These are phyloP conservation scores for Drosophila auraria DNA, from an alignment of 1,140 invertebrate species.

Conservation along the genomic window DNA sequence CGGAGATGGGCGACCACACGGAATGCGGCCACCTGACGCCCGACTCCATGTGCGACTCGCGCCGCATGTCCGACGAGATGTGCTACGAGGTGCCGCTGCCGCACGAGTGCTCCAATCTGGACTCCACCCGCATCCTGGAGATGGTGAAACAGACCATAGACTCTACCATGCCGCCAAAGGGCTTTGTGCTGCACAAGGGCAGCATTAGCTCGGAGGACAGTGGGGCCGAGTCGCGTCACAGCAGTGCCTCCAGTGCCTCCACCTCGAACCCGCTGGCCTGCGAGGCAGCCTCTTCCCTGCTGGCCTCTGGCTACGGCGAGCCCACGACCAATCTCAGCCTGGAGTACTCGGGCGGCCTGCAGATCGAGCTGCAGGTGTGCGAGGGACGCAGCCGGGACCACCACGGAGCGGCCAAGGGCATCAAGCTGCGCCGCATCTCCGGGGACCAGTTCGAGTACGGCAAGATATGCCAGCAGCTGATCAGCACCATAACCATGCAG, in stretches of 20 bases:
- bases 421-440: conserved; percentile 95
- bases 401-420: conserved; percentile 87
- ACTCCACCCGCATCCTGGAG: conserved; percentile 92
- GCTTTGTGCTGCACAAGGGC: conserved; percentile 87
- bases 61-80: conserved; percentile 85
- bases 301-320: conserved; percentile 39
- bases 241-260: conserved; percentile 70
- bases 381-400: conserved; percentile 90
- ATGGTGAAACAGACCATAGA: conserved; percentile 93
- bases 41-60: conserved; percentile 83
- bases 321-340: conserved; percentile 88
- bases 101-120: conserved; percentile 91
- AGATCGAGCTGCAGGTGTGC: conserved; percentile 94
- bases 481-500: conserved; percentile 93
- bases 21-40: conserved; percentile 82
- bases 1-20: conserved; percentile 83
- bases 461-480: conserved; percentile 95
- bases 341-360: conserved; percentile 93
- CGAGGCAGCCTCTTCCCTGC: conserved; percentile 5
- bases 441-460: conserved; percentile 96
- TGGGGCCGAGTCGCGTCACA: conserved; percentile 64
- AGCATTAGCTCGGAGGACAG: conserved; percentile 71
- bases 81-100: conserved; percentile 91
- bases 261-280: conserved; percentile 54
- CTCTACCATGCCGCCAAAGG: conserved; percentile 91